Evolutionary conservation across 2,888 invertebrate genomes (phyloP).

Genomic region (Noctua pronuba): DNA sequence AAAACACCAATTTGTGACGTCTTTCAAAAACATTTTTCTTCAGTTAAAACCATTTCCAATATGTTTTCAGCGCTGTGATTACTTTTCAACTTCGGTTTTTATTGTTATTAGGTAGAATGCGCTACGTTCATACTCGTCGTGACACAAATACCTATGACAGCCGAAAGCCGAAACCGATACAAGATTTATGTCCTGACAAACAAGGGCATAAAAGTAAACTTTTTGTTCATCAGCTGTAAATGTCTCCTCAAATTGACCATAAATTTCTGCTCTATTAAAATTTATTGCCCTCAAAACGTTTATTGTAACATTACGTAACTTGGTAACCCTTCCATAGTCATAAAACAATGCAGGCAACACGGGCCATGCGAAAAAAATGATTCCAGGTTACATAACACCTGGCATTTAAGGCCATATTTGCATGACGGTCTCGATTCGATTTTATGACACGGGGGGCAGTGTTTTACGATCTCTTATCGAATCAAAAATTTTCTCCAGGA

Average conservation of each 20-base stretch:
- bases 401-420: slow-evolving; percentile 79
- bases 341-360: slow-evolving; percentile 85
- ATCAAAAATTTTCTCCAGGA: slow-evolving; percentile 83
- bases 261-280: slow-evolving; percentile 89
- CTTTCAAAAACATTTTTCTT: slow-evolving; percentile 34
- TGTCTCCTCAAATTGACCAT: slow-evolving; percentile 86
- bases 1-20: slow-evolving; percentile 44
- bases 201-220: slow-evolving; percentile 79
- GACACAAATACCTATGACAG: slow-evolving; percentile 64
- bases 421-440: slow-evolving; percentile 77
- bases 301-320: slow-evolving; percentile 87
- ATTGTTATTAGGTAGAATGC: slow-evolving; percentile 52
- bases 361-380: slow-evolving; percentile 81
- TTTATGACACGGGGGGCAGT: slow-evolving; percentile 87
- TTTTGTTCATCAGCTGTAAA: slow-evolving; percentile 87
- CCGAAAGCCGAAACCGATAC: slow-evolving; percentile 65
- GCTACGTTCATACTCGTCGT: slow-evolving; percentile 51
- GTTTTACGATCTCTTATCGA: slow-evolving; percentile 88
- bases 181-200: slow-evolving; percentile 76
- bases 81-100: slow-evolving; percentile 53
- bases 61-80: slow-evolving; percentile 45
- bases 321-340: slow-evolving; percentile 84
- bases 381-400: slow-evolving; percentile 77
- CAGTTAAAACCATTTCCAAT: slow-evolving; percentile 51
- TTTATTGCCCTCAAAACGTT: slow-evolving; percentile 86